These are phyloP conservation scores for Berghia stephanieae DNA, from an alignment of 1,140 invertebrate species.

Conservation along the genomic window DNA sequence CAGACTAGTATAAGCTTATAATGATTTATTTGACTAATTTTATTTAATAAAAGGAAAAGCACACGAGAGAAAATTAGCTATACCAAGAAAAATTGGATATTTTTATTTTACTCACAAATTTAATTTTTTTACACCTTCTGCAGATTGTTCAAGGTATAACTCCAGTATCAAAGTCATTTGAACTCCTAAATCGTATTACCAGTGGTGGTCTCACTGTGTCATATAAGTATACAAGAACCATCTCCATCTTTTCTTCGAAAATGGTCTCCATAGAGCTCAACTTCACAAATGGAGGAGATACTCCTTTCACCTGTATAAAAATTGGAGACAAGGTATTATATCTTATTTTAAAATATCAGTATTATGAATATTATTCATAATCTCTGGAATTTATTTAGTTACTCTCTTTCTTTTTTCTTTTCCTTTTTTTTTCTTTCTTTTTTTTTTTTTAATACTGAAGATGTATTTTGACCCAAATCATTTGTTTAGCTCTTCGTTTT, in stretches of 20 bases:
- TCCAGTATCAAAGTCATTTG: constrained; percentile 73
- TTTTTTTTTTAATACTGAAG: constrained; percentile 3
- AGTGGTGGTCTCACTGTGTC: constrained; percentile 79
- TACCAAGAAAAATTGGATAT: no score
- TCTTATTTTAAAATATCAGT: no score
- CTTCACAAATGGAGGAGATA: constrained; percentile 79
- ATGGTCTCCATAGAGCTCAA: constrained; percentile 87
- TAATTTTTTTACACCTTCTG: background rate
- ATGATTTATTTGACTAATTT: no score
- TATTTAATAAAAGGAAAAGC: no score
- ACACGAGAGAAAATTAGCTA: no score
- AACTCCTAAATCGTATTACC: constrained; percentile 82
- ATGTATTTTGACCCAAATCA: no score
- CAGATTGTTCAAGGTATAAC: constrained; percentile 61
- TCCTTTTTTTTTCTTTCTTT: background rate
- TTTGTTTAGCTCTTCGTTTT: no score
- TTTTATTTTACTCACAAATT: background rate
- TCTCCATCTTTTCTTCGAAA: constrained; percentile 82
- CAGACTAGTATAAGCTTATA: no score
- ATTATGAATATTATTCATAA: no score
- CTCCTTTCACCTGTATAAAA: constrained; percentile 78
- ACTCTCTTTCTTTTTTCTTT: no score
- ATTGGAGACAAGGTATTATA: constrained; percentile 77
- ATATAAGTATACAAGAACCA: constrained; percentile 70
- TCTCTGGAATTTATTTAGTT: no score